These are phyloP conservation scores for Cyprinodon tularosa DNA, from an alignment of 2,113 vertebrate species.

Conservation along the genomic window DNA sequence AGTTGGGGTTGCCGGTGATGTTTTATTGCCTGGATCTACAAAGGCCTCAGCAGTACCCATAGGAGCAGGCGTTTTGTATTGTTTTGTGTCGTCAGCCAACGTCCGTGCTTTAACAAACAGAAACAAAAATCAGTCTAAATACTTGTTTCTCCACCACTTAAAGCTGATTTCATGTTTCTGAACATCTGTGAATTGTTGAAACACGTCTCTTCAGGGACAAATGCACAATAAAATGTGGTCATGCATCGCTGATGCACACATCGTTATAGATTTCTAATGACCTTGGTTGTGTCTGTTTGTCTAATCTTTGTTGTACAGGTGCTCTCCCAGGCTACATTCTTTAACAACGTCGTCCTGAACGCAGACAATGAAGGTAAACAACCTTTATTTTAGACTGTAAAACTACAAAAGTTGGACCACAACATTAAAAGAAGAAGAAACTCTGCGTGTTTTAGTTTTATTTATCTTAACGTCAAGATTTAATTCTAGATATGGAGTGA, in stretches of 20 bases:
- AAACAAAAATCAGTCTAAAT: background rate
- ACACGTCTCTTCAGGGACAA: too few species aligned
- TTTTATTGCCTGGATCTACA: background rate
- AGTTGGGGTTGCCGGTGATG: background rate
- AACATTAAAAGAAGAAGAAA: background rate
- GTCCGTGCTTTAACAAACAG: slow-evolving; percentile 43
- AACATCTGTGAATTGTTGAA: background rate
- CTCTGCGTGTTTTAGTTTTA: background rate
- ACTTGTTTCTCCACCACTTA: background rate
- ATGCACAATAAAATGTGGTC: too few species aligned
- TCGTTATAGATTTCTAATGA: background rate
- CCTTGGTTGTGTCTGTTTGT: background rate
- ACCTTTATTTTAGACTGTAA: background rate
- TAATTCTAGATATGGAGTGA: background rate
- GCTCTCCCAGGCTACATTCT: background rate
- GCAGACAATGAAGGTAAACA: background rate
- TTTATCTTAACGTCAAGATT: background rate
- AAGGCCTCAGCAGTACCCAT: slow-evolving; percentile 23
- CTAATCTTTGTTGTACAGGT: background rate
- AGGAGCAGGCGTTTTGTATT: slow-evolving; percentile 26
- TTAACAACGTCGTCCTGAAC: background rate
- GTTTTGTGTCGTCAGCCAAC: slow-evolving; percentile 8
- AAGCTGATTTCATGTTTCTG: background rate
- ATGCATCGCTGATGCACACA: too few species aligned
- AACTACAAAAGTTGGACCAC: background rate